Percentiles rank a stretch among this genome's conserved stretches.
phyloP scores from a whole-genome alignment of 2,113 vertebrate genomes.

The Murina feae region DNA sequence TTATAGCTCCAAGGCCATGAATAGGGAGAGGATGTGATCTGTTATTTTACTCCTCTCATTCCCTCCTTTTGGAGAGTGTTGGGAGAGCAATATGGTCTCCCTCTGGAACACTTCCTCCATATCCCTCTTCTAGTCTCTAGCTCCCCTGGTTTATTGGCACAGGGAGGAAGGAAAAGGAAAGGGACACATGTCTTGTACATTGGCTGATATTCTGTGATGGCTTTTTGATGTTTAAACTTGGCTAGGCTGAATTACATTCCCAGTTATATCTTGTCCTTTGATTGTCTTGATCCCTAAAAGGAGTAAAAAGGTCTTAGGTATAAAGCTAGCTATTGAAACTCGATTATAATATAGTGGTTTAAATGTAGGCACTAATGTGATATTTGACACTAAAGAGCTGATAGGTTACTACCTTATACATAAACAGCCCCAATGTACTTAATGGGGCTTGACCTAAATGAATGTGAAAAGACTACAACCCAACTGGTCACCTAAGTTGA shows the following conservation, averaged over 20 bases:
- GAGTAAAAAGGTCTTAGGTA: neutral
- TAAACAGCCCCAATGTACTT: neutral
- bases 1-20: neutral
- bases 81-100: neutral
- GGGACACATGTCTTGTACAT: neutral
- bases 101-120: neutral
- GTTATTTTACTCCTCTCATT: neutral
- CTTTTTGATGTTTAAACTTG: neutral
- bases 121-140: neutral
- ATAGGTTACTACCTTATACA: neutral
- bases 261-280: neutral
- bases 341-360: slow-evolving; percentile 9
- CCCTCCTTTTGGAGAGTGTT: neutral
- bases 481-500: neutral
- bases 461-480: neutral
- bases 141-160: neutral
- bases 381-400: neutral
- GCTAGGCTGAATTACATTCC: neutral
- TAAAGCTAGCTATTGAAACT: neutral
- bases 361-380: neutral
- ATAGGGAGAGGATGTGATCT: neutral
- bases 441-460: neutral
- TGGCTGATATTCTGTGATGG: neutral
- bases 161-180: neutral
- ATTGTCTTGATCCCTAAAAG: neutral